Evolutionary conservation across 2,888 invertebrate genomes (phyloP).

Genomic region (Cheilosia vulpina): DNA sequence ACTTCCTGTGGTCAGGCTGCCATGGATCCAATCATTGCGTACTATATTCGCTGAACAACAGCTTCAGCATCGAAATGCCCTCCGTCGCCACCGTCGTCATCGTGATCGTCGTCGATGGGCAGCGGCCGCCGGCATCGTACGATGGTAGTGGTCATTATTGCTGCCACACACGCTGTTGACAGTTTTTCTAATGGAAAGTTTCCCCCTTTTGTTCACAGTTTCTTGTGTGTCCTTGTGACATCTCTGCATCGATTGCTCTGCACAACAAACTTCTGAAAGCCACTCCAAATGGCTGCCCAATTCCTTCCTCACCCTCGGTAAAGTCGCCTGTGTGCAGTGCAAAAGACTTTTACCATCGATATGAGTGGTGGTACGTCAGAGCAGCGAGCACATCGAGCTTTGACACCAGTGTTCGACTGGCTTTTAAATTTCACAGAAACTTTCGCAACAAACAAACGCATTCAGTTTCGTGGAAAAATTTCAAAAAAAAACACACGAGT

Average conservation of each 20-base stretch:
- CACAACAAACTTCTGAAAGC: slow-evolving; percentile 38
- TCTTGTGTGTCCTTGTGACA: slow-evolving; percentile 24
- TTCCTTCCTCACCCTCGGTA: background rate
- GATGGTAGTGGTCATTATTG: slow-evolving; percentile 49
- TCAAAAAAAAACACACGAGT: background rate
- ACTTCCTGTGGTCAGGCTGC: slow-evolving; percentile 67
- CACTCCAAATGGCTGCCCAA: slow-evolving; percentile 16
- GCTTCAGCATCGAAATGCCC: slow-evolving; percentile 17
- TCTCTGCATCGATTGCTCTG: slow-evolving; percentile 34
- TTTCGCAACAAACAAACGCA: no score
- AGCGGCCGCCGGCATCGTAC: background rate
- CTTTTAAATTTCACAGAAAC: slow-evolving; percentile 20
- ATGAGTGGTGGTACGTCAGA: slow-evolving; percentile 13
- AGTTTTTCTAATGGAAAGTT: slow-evolving; percentile 10
- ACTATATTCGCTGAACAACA: slow-evolving; percentile 43
- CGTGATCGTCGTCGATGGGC: slow-evolving; percentile 12
- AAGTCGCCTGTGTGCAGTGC: background rate
- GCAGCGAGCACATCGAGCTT: slow-evolving; percentile 7
- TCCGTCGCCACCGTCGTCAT: background rate
- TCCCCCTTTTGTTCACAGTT: background rate
- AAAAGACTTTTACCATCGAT: slow-evolving; percentile 21
- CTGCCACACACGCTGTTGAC: slow-evolving; percentile 59
- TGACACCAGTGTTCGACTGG: slow-evolving; percentile 19
- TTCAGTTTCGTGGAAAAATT: background rate
- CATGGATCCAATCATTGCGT: slow-evolving; percentile 67